Conservation (phyloP, 2,888 invertebrate species). For the Lasioglossum lativentre region DNA sequence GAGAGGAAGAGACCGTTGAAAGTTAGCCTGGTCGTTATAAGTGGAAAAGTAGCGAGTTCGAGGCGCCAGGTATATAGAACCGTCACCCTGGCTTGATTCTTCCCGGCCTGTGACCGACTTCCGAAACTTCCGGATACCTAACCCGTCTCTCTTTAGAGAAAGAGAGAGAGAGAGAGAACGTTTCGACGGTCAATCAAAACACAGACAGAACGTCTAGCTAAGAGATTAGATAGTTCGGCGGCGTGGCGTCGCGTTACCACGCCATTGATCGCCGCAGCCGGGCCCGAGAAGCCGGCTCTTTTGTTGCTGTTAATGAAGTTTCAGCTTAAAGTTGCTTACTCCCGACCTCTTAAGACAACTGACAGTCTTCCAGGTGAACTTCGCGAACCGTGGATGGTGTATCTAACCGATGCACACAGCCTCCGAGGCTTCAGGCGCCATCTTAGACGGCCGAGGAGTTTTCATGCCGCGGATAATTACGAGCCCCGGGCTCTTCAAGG, state of each 20-base stretch:
- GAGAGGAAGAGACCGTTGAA: slow-evolving; percentile 49
- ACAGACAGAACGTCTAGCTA: slow-evolving; percentile 31
- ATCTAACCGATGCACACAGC: slow-evolving; percentile 31
- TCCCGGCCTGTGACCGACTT: slow-evolving; percentile 5
- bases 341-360: slow-evolving; percentile 38
- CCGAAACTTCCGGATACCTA: neutral
- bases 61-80: slow-evolving; percentile 5
- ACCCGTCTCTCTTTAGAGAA: neutral
- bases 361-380: slow-evolving; percentile 46
- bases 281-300: slow-evolving; percentile 31
- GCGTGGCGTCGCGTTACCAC: slow-evolving; percentile 52
- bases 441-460: slow-evolving; percentile 27
- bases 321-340: slow-evolving; percentile 18
- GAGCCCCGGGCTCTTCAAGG: neutral
- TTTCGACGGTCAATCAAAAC: slow-evolving; percentile 20
- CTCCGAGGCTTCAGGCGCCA: neutral
- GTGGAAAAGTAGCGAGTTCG: slow-evolving; percentile 35
- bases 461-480: slow-evolving; percentile 41
- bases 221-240: slow-evolving; percentile 18
- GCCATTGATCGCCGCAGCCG: slow-evolving; percentile 57
- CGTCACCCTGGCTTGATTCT: slow-evolving; percentile 15
- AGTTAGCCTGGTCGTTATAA: slow-evolving; percentile 43
- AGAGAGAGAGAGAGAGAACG: no score
- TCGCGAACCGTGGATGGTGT: slow-evolving; percentile 21
- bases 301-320: slow-evolving; percentile 70